Evolutionary conservation across 1,140 invertebrate species (phyloP).

Genomic region (Ericerus pela): DNA sequence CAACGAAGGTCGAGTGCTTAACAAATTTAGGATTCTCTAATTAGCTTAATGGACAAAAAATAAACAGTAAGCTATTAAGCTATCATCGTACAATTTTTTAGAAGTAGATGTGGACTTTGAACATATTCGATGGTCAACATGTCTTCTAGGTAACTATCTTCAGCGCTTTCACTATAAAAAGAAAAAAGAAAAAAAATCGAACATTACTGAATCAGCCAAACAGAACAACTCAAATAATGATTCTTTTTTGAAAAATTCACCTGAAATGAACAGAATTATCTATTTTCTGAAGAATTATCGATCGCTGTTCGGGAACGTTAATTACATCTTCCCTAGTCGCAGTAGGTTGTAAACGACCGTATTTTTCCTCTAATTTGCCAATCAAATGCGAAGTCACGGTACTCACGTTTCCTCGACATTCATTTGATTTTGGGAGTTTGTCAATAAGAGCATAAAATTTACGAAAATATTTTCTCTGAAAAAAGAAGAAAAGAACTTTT

Average conservation of each 20-base stretch:
- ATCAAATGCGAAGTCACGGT: constrained; percentile 34
- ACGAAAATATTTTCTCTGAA: constrained; percentile 21
- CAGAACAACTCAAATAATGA: not conserved
- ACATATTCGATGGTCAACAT: constrained; percentile 19
- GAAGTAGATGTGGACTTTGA: constrained; percentile 10
- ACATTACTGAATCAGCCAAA: not conserved
- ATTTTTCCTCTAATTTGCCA: constrained; percentile 42
- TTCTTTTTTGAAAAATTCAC: constrained; percentile 18
- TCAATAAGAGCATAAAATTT: constrained; percentile 20
- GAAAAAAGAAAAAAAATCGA: constrained; percentile 7
- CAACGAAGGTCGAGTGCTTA: no score
- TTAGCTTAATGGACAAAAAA: not conserved
- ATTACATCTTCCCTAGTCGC: constrained; percentile 33
- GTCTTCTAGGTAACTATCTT: constrained; percentile 18
- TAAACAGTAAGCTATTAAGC: not conserved
- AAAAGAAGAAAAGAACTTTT: not conserved
- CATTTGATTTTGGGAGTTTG: constrained; percentile 19
- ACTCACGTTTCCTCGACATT: constrained; percentile 15
- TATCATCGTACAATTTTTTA: constrained; percentile 15
- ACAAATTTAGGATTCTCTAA: no score
- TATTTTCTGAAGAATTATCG: constrained; percentile 34
- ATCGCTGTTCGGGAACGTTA: constrained; percentile 37
- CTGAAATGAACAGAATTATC: constrained; percentile 24
- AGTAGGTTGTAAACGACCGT: constrained; percentile 41
- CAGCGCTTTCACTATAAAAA: constrained; percentile 17